Conservation (phyloP, 2,113 vertebrate species). For the Muscicapa adusta region DNA sequence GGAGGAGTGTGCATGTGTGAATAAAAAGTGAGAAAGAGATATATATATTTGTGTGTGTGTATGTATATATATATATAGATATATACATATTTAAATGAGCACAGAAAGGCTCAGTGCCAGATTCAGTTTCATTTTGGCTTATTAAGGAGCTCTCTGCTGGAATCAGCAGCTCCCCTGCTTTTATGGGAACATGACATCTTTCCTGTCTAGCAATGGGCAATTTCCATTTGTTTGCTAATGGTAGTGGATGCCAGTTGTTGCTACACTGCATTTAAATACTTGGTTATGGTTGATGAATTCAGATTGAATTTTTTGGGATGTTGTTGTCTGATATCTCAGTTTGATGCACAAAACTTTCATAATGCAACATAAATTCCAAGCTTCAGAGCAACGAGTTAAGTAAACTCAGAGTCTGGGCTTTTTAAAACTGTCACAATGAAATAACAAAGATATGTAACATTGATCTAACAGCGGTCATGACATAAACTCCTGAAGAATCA, state of each 20-base stretch:
- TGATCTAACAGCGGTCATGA: not conserved
- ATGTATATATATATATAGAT: fast-evolving
- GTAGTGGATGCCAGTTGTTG: fast-evolving
- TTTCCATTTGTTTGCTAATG: not conserved
- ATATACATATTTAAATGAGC: not conserved
- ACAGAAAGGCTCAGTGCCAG: not conserved
- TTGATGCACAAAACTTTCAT: not conserved
- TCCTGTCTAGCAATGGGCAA: not conserved
- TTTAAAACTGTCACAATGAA: not conserved
- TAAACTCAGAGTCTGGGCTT: not conserved
- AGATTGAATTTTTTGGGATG: not conserved
- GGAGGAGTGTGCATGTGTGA: not conserved
- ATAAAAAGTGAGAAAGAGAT: not conserved
- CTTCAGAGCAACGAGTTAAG: not conserved
- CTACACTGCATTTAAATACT: not conserved
- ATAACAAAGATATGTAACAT: not conserved
- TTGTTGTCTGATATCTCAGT: not conserved
- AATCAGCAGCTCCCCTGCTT: not conserved
- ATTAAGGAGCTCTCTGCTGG: not conserved
- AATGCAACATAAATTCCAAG: not conserved
- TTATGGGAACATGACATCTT: not conserved
- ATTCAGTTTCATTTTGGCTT: not conserved
- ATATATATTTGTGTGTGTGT: fast-evolving
- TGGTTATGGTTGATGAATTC: not conserved
- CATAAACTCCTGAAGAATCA: not conserved